Conservation (phyloP, 2,888 invertebrate genomes). For the Callosobruchus maculatus region DNA sequence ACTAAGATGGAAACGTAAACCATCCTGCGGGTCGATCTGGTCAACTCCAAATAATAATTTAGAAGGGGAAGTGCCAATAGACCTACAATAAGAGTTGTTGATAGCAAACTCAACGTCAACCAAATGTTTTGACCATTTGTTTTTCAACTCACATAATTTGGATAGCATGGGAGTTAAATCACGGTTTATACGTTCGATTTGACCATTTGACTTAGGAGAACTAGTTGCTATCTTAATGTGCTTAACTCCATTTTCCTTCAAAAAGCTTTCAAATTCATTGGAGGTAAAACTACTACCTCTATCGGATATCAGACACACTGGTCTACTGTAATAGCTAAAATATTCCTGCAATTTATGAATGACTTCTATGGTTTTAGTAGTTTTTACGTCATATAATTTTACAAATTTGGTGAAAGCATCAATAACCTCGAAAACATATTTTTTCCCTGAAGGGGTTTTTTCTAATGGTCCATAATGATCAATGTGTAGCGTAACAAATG, state of each 20-base stretch:
- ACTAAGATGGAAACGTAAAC: constrained; percentile 6
- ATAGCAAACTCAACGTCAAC: constrained; percentile 12
- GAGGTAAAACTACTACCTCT: constrained; percentile 26
- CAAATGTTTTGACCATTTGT: constrained; percentile 22
- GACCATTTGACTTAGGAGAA: constrained; percentile 6
- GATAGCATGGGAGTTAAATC: constrained; percentile 22
- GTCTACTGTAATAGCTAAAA: constrained; percentile 26
- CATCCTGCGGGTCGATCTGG: constrained; percentile 13
- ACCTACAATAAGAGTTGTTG: constrained; percentile 6
- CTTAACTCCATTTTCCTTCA: constrained; percentile 17
- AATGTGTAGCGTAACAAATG: constrained; percentile 28
- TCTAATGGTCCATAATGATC: constrained; percentile 31
- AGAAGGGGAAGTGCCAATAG: constrained; percentile 11
- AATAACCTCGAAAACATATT: constrained; percentile 30
- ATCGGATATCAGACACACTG: constrained; percentile 23
- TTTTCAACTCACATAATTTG: constrained; percentile 18
- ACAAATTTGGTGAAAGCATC: constrained; percentile 33
- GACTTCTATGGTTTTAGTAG: constrained; percentile 19
- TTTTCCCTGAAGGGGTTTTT: constrained; percentile 14
- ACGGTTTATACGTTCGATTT: constrained; percentile 20
- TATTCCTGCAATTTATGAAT: constrained; percentile 22
- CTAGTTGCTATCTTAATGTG: constrained; percentile 26
- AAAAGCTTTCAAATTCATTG: constrained; percentile 22
- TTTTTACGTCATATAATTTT: constrained; percentile 20
- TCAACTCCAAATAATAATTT: constrained; percentile 15